phyloP scores from a whole-genome alignment of 2,888 invertebrate species.

The Limnephilus rhombicus region DNA sequence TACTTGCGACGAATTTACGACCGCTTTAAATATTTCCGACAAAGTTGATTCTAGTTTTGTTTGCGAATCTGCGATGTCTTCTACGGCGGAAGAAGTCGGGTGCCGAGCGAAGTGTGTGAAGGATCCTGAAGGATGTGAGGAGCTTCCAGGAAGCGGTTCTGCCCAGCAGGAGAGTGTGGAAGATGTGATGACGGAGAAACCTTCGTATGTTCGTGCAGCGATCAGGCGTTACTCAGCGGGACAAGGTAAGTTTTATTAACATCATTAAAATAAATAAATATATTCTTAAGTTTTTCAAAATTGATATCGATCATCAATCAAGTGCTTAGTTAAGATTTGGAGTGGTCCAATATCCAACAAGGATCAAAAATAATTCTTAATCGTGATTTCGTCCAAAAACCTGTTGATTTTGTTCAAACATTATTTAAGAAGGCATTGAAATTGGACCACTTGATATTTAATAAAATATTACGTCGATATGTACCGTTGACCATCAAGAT shows the following conservation, averaged over 20 bases:
- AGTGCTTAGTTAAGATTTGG: neutral
- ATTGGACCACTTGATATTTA: neutral
- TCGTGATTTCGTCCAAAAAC: neutral
- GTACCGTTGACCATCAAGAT: neutral
- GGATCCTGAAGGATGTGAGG: slow-evolving; percentile 28
- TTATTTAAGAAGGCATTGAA: neutral
- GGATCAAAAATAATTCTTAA: neutral
- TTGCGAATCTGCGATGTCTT: neutral
- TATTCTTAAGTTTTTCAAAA: neutral
- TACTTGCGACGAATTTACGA: slow-evolving; percentile 9
- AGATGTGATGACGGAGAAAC: slow-evolving; percentile 20
- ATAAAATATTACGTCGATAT: neutral
- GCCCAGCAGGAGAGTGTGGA: slow-evolving; percentile 27
- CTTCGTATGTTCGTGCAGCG: slow-evolving; percentile 53
- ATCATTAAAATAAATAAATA: neutral
- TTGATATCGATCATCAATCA: neutral
- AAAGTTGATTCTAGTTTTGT: neutral
- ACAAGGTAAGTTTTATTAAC: slow-evolving; percentile 44
- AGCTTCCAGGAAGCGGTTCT: neutral
- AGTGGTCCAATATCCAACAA: neutral
- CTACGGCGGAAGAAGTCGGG: slow-evolving; percentile 43
- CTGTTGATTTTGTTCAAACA: neutral
- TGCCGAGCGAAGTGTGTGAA: slow-evolving; percentile 42
- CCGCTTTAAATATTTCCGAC: neutral
- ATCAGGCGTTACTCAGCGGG: slow-evolving; percentile 53